Evolutionary conservation across 2,888 invertebrate genomes (phyloP), one percentile per base, ranked within the genome.

Genomic region (Thysanoteuthis rhombus): DNA sequence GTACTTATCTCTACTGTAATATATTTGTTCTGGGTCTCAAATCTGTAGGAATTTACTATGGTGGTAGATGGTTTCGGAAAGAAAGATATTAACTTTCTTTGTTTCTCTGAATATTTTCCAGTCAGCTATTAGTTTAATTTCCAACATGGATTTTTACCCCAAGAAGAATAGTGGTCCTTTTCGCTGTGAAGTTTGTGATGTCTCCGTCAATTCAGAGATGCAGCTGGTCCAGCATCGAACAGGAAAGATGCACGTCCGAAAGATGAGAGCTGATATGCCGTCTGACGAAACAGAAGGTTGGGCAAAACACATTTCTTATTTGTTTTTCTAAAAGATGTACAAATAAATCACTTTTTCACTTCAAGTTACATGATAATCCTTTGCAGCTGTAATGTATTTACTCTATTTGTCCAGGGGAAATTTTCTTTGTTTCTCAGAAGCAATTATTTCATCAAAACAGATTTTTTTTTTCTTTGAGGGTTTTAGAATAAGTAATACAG

Each of bases 211-310:
- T 52, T 93, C 93, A 36, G 93, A 93, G 52, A n/a, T 58, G 47
- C 93, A 93, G 36, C 52, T 93, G 93, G 52, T 93, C 45, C 93
- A 93, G 58, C 93, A 93, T 58, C 93, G 39, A 58, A 93, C 47
- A 58, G 93, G 93, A n/a, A 93, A 39, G 38, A 47, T 39, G 52
- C 93, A 93, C 52, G 10, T 93, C 19, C 93, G 93, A 28, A 93
- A 93, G 38, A 93, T 93, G 93, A n/a, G 45, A n/a, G 40, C 42
- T 45, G 92, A 92, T 45, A 16, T 45, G 22, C 92, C 92, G 19
- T 8, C 39, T 39, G 92, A 45, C 3, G 92, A 92, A 92, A 45
- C 42, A 40, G 92, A 32, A 45, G 40, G 39, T 40, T 92, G 32
- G 75, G 16, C 12, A 75, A n/a, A n/a, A 75, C n/a, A 75, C n/a